Base-by-base conservation (phyloP, 2,888 invertebrate genomes). In the Yponomeuta sedellus region DNA sequence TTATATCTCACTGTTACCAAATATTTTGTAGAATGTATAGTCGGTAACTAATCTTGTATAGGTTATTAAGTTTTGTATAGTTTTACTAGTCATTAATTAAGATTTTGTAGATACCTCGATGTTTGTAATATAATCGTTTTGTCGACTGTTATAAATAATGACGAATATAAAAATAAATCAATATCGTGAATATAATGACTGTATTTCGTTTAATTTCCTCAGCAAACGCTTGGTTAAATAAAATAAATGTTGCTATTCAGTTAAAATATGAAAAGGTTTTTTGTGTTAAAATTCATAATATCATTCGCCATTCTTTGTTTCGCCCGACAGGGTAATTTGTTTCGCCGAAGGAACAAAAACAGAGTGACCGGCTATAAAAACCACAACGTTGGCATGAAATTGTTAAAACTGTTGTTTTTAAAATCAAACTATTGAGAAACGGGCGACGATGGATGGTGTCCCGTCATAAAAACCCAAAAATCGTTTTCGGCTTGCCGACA, bases 1-100 rank as follows among this genome's bases (percentile, higher is more conserved):
- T 68, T 87, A 85, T 83, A 84, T 90, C 88, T 88, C 90, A 88
- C 81, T 89, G 91, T 91, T 91, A 91, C 91, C 91, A 91, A 91
- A 91, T 90, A 87, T 88, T 82, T 86, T 87, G 86, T 91, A 87
- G 78, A 86, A 83, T 74, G 76, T 74, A 79, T 80, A 80, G 75
- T 74, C 71, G 44, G 44, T 77, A 72, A 75, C 62, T 75, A 79
- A 77, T 70, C 77, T 74, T 79, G 77, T 81, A 77, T 78, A 80
- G 68, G 68, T 77, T 74, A 74, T 75, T 74, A 77, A 74, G 52
- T 78, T 80, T 77, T 88, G 81, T 85, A 84, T 86, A 88, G 84
- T 77, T 81, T 80, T 80, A 86, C 90, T 91, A 91, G 90, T 91
- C 90, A 91, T 88, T 89, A 86, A 80, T 72, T 88, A 88, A 82